Percentiles rank a stretch among this genome's conserved stretches.
phyloP scores from a whole-genome alignment of 1,140 invertebrate genomes.

The Aphaenogaster floridana region DNA sequence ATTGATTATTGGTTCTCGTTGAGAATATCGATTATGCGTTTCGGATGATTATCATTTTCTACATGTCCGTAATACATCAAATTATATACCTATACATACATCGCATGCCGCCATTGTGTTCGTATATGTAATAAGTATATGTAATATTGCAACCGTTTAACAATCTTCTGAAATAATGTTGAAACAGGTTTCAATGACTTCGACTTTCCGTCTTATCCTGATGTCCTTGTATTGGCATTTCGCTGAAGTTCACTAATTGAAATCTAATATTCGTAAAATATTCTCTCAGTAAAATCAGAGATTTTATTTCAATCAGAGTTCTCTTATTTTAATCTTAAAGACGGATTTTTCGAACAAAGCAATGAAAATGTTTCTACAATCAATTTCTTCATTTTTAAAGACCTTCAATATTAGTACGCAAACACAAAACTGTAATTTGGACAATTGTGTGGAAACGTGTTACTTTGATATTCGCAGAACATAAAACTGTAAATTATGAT shows the following conservation, averaged over 20 bases:
- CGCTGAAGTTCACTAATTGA: neutral
- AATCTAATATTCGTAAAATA: neutral
- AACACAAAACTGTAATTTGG: too few species aligned
- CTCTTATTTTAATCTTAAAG: neutral
- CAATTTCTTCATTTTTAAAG: too few species aligned
- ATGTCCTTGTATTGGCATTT: too few species aligned
- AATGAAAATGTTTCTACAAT: neutral
- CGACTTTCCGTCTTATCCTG: too few species aligned
- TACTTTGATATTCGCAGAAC: too few species aligned
- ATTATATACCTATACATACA: neutral
- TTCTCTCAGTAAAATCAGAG: neutral
- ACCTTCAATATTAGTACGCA: too few species aligned
- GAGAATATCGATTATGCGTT: neutral
- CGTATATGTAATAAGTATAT: neutral
- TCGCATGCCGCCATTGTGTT: neutral
- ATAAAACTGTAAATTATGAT: too few species aligned
- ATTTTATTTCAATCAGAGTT: neutral
- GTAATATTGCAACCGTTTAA: neutral
- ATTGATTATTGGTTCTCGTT: too few species aligned
- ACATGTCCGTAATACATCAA: neutral
- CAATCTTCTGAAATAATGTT: slow-evolving; percentile 1
- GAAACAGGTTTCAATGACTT: too few species aligned
- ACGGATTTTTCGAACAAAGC: neutral
- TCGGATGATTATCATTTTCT: too few species aligned
- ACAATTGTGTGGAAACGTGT: too few species aligned